Conservation (phyloP, 2,797 vertebrate genomes). For the Synaphobranchus kaupii region DNA sequence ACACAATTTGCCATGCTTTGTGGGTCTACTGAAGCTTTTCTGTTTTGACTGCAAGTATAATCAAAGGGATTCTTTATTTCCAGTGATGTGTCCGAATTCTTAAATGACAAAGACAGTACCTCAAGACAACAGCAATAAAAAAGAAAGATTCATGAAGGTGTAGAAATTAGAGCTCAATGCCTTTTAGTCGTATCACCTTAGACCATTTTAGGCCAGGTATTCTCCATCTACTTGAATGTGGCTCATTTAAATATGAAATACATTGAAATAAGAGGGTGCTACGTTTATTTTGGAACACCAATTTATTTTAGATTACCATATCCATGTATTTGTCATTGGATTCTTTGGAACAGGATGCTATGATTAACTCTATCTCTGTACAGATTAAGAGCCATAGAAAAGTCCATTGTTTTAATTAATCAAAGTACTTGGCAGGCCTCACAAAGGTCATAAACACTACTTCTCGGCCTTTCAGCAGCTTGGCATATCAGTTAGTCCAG, state of each 20-base stretch:
- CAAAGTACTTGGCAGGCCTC: conserved; percentile 51
- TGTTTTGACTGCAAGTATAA: conserved; percentile 48
- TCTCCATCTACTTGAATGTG: background rate
- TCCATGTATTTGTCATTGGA: background rate
- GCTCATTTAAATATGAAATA: background rate
- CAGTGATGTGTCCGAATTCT: background rate
- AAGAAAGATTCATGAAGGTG: background rate
- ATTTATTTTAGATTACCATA: background rate
- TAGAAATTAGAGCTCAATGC: background rate
- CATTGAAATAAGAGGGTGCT: background rate
- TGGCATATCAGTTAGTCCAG: conserved; percentile 12
- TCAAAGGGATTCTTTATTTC: conserved; percentile 4
- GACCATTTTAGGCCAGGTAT: background rate
- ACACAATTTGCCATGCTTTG: conserved; percentile 23
- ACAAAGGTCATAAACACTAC: conserved; percentile 43
- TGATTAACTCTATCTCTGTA: conserved; percentile 49
- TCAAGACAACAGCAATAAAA: background rate
- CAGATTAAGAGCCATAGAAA: background rate
- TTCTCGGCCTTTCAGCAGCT: conserved; percentile 51
- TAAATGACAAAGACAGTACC: background rate
- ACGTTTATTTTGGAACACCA: background rate
- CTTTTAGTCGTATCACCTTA: background rate
- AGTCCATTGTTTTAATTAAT: conserved; percentile 58
- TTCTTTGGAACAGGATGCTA: conserved; percentile 50
- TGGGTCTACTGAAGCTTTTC: background rate